A percentile compares a stretch with the other conserved stretches of the same genome.
Conservation (phyloP, 2,888 invertebrate genomes). For the Dryadula phaetusa region DNA sequence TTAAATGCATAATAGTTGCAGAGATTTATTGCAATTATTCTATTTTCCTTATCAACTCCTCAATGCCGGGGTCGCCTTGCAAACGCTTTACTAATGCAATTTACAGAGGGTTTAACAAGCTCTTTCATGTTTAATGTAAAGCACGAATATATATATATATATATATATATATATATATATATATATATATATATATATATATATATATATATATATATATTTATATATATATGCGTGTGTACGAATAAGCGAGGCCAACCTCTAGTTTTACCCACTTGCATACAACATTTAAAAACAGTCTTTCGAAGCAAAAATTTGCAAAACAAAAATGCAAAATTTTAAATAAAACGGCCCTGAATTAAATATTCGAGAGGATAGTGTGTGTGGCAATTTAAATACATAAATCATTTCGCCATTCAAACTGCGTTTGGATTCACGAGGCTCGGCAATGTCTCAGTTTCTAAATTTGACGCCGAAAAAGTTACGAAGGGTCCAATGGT, state of each 20-base stretch:
- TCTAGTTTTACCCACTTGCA: conserved; percentile 14
- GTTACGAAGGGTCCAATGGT: conserved; percentile 35
- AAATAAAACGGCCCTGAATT: conserved; percentile 44
- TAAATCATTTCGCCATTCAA: conserved; percentile 39
- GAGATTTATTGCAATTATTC: conserved; percentile 53
- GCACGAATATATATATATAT: not conserved
- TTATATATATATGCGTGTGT: not conserved
- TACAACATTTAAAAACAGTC: conserved; percentile 38
- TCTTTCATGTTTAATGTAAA: conserved; percentile 29
- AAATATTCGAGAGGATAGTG: conserved; percentile 42
- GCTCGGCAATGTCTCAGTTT: conserved; percentile 13
- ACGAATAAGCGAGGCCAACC: conserved; percentile 14
- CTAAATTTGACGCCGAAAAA: conserved; percentile 38
- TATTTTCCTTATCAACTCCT: conserved; percentile 60
- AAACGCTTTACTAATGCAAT: conserved; percentile 43
- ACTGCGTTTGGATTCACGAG: conserved; percentile 17
- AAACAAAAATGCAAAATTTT: conserved; percentile 35
- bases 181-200: not conserved
- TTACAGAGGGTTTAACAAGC: conserved; percentile 22
- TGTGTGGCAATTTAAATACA: conserved; percentile 42
- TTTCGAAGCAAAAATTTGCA: conserved; percentile 42
- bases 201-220: not conserved
- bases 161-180: not conserved
- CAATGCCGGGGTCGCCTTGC: conserved; percentile 63
- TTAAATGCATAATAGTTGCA: conserved; percentile 45